Evolutionary conservation across 2,888 invertebrate species (phyloP).

Genomic region (Hypomecis atomaria): DNA sequence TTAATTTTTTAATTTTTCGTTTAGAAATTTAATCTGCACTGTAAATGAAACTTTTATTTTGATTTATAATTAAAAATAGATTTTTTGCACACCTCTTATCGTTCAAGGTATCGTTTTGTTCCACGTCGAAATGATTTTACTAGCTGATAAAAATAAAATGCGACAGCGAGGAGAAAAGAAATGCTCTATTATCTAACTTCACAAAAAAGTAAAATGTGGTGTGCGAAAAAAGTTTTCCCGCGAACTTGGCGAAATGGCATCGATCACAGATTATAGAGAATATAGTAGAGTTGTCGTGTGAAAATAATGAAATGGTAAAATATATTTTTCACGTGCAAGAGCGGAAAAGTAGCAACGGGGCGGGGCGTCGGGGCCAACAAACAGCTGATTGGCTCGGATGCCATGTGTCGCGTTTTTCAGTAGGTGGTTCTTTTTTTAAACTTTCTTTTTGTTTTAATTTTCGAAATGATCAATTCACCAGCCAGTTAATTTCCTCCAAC

Average conservation of each 20-base stretch:
- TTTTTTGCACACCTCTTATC: not conserved
- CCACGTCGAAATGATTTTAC: not conserved
- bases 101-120: not conserved
- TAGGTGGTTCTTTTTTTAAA: constrained; percentile 64
- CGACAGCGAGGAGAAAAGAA: not conserved
- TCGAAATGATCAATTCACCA: constrained; percentile 34
- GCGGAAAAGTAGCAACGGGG: constrained; percentile 76
- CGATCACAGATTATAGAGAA: not conserved
- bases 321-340: constrained; percentile 75
- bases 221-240: constrained; percentile 41
- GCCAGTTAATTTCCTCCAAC: constrained; percentile 14
- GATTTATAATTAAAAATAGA: not conserved
- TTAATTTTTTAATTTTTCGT: too few relatives aligned
- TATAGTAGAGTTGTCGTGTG: constrained; percentile 25
- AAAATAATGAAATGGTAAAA: constrained; percentile 61
- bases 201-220: not conserved
- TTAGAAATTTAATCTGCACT: not conserved
- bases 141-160: not conserved
- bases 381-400: constrained; percentile 80
- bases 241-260: constrained; percentile 6
- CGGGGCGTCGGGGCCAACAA: constrained; percentile 73
- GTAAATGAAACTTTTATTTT: not conserved
- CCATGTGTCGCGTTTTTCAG: constrained; percentile 78
- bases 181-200: not conserved
- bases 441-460: constrained; percentile 43